Conservation (phyloP, 2,888 invertebrate genomes). For the Nomada lathburiana region DNA sequence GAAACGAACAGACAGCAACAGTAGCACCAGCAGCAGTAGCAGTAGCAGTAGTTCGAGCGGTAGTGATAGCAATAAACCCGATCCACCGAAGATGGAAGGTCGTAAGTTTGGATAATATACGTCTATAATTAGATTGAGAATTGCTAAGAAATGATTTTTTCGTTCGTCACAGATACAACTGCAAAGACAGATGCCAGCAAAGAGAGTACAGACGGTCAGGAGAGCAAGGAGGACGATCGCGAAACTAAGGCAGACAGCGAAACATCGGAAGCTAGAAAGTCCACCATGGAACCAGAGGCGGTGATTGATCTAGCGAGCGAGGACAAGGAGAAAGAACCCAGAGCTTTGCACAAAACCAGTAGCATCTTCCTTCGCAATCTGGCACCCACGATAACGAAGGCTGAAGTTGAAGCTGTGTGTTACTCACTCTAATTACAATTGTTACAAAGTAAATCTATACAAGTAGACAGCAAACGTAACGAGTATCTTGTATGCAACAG, state of each 20-base stretch:
- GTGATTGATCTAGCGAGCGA: constrained; percentile 83
- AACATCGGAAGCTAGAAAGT: constrained; percentile 80
- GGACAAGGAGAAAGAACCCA: constrained; percentile 86
- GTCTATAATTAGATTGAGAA: neutral
- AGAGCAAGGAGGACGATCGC: constrained; percentile 79
- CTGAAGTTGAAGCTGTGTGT: constrained; percentile 97
- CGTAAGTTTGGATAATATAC: constrained; percentile 64
- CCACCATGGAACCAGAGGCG: constrained; percentile 82
- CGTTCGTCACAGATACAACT: constrained; percentile 62
- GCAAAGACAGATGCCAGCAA: constrained; percentile 78
- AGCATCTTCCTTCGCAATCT: constrained; percentile 98
- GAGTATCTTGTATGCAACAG: constrained; percentile 81
- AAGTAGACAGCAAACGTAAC: neutral
- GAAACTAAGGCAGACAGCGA: constrained; percentile 84
- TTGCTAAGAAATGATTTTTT: neutral
- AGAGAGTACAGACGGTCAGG: constrained; percentile 78
- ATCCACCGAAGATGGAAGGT: constrained; percentile 77
- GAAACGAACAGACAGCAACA: constrained; percentile 86
- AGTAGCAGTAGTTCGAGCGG: constrained; percentile 83
- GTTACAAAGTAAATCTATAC: too few species aligned
- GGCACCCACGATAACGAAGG: constrained; percentile 97
- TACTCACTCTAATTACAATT: neutral
- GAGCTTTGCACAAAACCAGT: constrained; percentile 96
- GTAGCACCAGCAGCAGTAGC: constrained; percentile 85
- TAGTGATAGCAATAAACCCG: constrained; percentile 85